These are phyloP conservation scores for Zygogramma bicolorata DNA, from an alignment of 2,888 invertebrate species.

Conservation along the genomic window DNA sequence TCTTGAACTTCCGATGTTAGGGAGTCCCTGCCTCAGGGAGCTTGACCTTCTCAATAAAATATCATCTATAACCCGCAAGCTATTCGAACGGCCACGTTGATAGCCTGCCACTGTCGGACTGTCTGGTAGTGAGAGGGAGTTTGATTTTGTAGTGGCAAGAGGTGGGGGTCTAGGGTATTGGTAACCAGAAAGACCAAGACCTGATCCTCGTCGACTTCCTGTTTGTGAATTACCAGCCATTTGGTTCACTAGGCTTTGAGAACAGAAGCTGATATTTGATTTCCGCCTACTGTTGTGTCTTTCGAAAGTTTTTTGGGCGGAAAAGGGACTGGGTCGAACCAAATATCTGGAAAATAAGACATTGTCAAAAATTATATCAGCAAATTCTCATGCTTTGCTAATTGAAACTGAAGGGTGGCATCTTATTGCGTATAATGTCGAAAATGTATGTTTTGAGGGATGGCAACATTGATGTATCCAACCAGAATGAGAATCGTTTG, in stretches of 20 bases:
- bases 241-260: conserved; percentile 79
- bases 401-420: too few species aligned
- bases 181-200: conserved; percentile 67
- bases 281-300: conserved; percentile 91
- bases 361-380: too few species aligned
- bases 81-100: conserved; percentile 83
- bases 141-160: conserved; percentile 85
- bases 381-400: too few species aligned
- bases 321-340: conserved; percentile 94
- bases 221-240: conserved; percentile 70
- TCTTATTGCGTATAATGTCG: too few species aligned
- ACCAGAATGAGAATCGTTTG: too few species aligned
- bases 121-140: conserved; percentile 89
- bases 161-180: conserved; percentile 81
- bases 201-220: conserved; percentile 65
- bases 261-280: conserved; percentile 92
- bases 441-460: too few species aligned
- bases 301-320: conserved; percentile 94
- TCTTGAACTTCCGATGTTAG: conserved; percentile 73
- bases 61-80: conserved; percentile 87
- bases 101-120: conserved; percentile 86
- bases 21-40: conserved; percentile 85
- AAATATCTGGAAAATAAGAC: conserved; percentile 78
- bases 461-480: too few species aligned
- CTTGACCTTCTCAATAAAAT: conserved; percentile 86